These are phyloP conservation scores for Pherbina coryleti DNA, from an alignment of 2,888 invertebrate species.

Conservation along the genomic window DNA sequence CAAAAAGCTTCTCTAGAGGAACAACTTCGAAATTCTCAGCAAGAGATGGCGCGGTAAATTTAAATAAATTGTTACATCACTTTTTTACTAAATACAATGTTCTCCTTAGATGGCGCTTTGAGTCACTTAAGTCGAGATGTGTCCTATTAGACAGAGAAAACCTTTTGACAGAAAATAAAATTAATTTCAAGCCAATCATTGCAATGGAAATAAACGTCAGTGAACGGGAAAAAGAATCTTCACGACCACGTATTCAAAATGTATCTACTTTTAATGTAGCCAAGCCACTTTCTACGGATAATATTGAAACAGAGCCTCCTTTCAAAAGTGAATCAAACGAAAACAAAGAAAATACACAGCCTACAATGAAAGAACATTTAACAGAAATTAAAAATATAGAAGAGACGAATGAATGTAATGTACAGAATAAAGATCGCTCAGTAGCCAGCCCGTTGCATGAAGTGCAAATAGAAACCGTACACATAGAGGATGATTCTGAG, in stretches of 20 bases:
- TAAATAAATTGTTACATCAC: neutral
- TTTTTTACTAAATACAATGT: conserved; percentile 30
- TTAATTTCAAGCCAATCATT: conserved; percentile 58
- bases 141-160: conserved; percentile 66
- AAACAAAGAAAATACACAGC: neutral
- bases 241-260: conserved; percentile 4
- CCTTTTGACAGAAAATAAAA: conserved; percentile 62
- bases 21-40: conserved; percentile 61
- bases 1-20: conserved; percentile 65
- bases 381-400: neutral
- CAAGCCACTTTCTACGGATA: neutral
- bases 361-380: neutral
- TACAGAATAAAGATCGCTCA: neutral
- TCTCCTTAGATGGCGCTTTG: conserved; percentile 66
- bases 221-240: conserved; percentile 53
- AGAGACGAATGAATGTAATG: neutral
- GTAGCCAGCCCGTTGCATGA: neutral
- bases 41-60: conserved; percentile 64
- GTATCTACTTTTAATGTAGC: neutral
- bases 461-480: neutral
- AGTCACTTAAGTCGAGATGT: conserved; percentile 66
- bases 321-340: neutral
- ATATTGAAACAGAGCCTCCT: neutral
- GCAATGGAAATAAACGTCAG: conserved; percentile 59
- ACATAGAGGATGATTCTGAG: neutral